Evolutionary conservation across 2,888 invertebrate species (phyloP).

Genomic region (Candidula unifasciata): DNA sequence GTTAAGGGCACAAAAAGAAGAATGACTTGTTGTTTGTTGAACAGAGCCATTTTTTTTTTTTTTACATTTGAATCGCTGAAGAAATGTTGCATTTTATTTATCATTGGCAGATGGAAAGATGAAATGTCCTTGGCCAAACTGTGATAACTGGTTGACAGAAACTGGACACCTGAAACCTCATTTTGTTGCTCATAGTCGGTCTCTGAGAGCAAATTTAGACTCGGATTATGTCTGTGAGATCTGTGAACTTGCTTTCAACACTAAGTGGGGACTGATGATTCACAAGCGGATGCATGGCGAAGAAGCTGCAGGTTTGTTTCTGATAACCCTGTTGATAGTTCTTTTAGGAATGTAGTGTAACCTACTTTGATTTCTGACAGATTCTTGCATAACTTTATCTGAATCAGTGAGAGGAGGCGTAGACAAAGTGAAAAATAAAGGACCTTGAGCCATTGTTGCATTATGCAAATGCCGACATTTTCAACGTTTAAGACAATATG

Average conservation of each 20-base stretch:
- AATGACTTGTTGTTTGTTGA: too few relatives aligned
- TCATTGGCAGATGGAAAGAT: conserved; percentile 31
- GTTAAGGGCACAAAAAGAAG: too few relatives aligned
- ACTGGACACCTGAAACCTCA: conserved; percentile 44
- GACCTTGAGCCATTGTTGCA: too few relatives aligned
- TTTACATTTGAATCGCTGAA: too few relatives aligned
- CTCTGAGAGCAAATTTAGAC: conserved; percentile 40
- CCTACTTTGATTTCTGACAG: too few relatives aligned
- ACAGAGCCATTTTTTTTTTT: too few relatives aligned
- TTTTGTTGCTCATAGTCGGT: conserved; percentile 48
- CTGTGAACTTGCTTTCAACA: conserved; percentile 46
- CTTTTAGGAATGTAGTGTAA: too few relatives aligned
- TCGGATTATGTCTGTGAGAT: conserved; percentile 47
- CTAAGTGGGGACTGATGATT: conserved; percentile 48
- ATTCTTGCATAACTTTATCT: too few relatives aligned
- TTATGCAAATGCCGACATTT: too few relatives aligned
- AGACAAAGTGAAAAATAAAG: too few relatives aligned
- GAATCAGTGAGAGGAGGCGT: too few relatives aligned
- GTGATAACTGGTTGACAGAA: conserved; percentile 45
- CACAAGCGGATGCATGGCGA: conserved; percentile 50
- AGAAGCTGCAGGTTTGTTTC: conserved; percentile 41
- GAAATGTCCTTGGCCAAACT: conserved; percentile 48
- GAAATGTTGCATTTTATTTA: not conserved
- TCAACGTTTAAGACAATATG: too few relatives aligned
- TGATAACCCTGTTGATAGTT: not conserved